phyloP scores from a whole-genome alignment of 1,140 invertebrate species.

The Heliconius eleuchia region DNA sequence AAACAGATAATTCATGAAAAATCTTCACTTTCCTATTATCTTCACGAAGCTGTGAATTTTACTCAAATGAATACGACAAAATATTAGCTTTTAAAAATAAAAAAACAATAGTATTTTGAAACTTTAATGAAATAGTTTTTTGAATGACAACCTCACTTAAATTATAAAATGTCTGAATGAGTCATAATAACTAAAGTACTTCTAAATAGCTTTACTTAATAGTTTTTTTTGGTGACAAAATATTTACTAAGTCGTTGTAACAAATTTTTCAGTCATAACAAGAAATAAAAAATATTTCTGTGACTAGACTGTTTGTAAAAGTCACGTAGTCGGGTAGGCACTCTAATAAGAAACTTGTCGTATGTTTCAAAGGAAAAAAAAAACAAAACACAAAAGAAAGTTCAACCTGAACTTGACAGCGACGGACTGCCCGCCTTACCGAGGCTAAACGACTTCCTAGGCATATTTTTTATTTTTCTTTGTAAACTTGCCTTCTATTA shows the following conservation, averaged over 20 bases:
- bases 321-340: constrained; percentile 35
- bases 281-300: constrained; percentile 20
- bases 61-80: too few species aligned
- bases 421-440: constrained; percentile 49
- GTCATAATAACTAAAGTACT: neutral
- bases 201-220: neutral
- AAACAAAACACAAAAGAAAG: constrained; percentile 55
- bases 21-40: too few species aligned
- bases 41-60: too few species aligned
- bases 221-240: neutral
- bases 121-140: too few species aligned
- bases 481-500: neutral
- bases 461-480: constrained; percentile 19
- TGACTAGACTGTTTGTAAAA: constrained; percentile 30
- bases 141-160: too few species aligned
- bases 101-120: too few species aligned
- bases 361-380: constrained; percentile 47
- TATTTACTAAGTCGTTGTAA: neutral
- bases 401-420: constrained; percentile 69
- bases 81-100: too few species aligned
- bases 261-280: neutral
- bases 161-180: too few species aligned
- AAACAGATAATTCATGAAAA: too few species aligned
- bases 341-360: constrained; percentile 42
- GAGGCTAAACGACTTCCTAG: constrained; percentile 20